A percentile compares a stretch with the other conserved stretches of the same genome.
phyloP scores from a whole-genome alignment of 2,797 vertebrate species.

The Melopsittacus undulatus region DNA sequence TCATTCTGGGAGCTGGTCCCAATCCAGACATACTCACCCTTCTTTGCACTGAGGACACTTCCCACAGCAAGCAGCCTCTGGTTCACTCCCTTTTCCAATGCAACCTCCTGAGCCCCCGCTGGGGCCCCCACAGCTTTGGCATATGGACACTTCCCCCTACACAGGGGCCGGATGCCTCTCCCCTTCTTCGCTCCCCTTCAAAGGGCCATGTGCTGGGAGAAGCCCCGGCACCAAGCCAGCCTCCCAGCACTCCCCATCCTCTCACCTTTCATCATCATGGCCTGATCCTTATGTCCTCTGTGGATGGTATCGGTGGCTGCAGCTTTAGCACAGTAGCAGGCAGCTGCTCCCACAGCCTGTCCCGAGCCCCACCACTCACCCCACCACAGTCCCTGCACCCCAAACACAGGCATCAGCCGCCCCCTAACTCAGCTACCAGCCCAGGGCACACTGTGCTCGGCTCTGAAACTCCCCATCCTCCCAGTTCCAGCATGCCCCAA shows the following conservation, averaged over 20 bases:
- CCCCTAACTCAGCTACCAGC: neutral
- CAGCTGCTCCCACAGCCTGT: neutral
- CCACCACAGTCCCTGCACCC: neutral
- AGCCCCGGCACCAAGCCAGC: neutral
- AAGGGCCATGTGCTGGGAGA: neutral
- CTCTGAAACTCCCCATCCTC: neutral
- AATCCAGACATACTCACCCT: neutral
- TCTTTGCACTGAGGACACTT: neutral
- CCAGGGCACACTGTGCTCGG: fast-evolving
- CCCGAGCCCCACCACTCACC: neutral
- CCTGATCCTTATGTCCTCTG: neutral
- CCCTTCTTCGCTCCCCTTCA: neutral
- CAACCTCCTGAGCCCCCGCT: neutral
- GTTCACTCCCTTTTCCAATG: fast-evolving
- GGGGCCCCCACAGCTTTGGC: neutral
- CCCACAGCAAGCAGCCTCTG: neutral
- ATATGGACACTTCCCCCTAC: neutral
- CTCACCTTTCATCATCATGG: neutral
- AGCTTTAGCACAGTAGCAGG: neutral
- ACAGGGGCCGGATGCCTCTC: neutral
- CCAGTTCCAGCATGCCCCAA: neutral
- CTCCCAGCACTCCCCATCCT: neutral
- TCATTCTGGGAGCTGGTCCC: neutral
- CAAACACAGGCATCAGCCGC: neutral
- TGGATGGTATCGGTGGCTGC: fast-evolving